Conservation (phyloP, 2,797 vertebrate species). For the Neostethus bicornis region DNA sequence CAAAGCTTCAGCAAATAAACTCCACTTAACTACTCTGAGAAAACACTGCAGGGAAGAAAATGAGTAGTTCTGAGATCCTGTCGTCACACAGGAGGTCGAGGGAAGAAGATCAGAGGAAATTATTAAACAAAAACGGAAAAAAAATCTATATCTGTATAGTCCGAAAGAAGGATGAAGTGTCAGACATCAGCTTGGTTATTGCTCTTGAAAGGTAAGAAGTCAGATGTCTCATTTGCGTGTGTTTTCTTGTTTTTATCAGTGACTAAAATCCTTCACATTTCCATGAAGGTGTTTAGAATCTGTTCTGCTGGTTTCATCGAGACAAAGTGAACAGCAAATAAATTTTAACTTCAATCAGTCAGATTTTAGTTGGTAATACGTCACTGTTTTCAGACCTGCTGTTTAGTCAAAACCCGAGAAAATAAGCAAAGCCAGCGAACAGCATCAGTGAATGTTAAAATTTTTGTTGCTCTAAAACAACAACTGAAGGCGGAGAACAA, state of each 20-base stretch:
- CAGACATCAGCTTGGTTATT: constrained; percentile 26
- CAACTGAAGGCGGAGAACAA: no score
- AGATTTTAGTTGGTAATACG: no score
- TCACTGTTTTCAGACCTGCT: no score
- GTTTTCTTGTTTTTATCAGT: background rate
- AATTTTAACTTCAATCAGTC: no score
- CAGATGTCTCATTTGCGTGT: background rate
- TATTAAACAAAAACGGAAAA: background rate
- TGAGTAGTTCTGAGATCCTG: background rate
- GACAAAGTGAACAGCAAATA: no score
- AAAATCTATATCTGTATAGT: background rate
- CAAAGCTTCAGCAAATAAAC: constrained; percentile 12
- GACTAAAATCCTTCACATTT: no score
- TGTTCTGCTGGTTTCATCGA: no score
- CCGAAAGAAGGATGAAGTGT: constrained; percentile 39
- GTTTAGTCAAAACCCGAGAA: no score
- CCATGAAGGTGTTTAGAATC: no score
- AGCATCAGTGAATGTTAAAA: no score
- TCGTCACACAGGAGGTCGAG: background rate
- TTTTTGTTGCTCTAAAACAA: no score
- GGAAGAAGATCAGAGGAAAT: constrained; percentile 25
- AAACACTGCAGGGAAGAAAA: background rate
- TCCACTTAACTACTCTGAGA: background rate
- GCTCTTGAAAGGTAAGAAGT: constrained; percentile 50
- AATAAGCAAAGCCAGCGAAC: no score